A percentile compares a stretch with the other conserved stretches of the same genome.
Evolutionary conservation across 23 tunicate species (phyloP).

Genomic region (Styela plicata): DNA sequence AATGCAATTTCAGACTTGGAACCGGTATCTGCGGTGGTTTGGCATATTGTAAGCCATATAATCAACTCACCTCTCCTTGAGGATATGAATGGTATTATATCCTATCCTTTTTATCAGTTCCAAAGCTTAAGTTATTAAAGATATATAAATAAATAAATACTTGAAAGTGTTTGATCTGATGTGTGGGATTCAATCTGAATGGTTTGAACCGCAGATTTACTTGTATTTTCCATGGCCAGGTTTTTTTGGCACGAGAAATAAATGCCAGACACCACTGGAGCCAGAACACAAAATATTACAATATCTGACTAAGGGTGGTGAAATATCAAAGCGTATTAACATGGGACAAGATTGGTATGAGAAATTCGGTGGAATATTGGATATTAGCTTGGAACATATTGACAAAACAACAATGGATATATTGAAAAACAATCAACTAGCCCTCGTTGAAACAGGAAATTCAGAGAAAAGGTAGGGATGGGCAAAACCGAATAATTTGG

Average conservation of each 20-base stretch:
- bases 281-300: not conserved
- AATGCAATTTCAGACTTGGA: no score
- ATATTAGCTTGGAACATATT: not conserved
- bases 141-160: no score
- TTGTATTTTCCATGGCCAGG: not conserved
- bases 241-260: not conserved
- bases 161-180: no score
- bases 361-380: not conserved
- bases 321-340: not conserved
- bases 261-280: not conserved
- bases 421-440: not conserved
- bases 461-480: not conserved
- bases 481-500: no score
- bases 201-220: no score
- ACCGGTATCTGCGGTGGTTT: no score
- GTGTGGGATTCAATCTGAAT: no score
- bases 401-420: not conserved
- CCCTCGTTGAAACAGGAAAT: not conserved
- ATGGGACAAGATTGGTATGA: not conserved
- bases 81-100: no score
- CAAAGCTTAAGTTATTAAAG: no score
- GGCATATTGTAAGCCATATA: no score
- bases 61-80: no score
- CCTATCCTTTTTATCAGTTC: no score
- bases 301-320: not conserved